Base-by-base conservation (phyloP, 2,797 vertebrate genomes). In the Aselliscus stoliczkanus region DNA sequence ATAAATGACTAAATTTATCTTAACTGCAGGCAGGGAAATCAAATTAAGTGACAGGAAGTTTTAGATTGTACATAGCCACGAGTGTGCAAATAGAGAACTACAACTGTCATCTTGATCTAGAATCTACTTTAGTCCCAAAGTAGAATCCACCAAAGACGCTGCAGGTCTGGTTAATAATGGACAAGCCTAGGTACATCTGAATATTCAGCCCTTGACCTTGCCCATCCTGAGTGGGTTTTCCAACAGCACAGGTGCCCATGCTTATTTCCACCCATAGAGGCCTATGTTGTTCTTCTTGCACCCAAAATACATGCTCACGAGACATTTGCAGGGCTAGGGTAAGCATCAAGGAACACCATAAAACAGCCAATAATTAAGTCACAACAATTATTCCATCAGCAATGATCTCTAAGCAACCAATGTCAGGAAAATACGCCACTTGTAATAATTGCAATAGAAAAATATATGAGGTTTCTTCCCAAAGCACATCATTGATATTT, bases 1-100 rank as follows among this genome's bases (percentile, higher is more conserved):
- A 47, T 80, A 92, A 84, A 89, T 64, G 67, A 81, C 65, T 94
- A n/a, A 76, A 81, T 92, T 64, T 89, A 56, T 54, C 39, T 92
- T 80, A 88, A 20, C 52, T 64, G 9, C n/a, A 85, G 52, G 34
- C 12, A 93, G 12, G 72, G 42, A 67, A 84, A 75, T 84, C 39
- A 91, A 95, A 88, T 79, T 54, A 91, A 67, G 13, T 52, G 29
- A 67, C 34, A 56, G 11, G 5, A 96, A 44, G 42, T 58, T 83
- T 62, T 79, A 83, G 20, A 25, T 2, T 56, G 50, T 58, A 54
- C 7, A 47, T 31, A 92, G 21, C 37, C 47, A 75, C 31, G 5
- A 62, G 23, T 79, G 31, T 85, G 8, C 34, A 56, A 77, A 42
- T 29, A 60, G 21, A 88, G 31, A 93, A 29, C 31, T 64, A 8